Percentiles rank a stretch among this genome's conserved stretches.
Conservation (phyloP, 2,113 vertebrate genomes). For the Pollimyrus isidori region DNA sequence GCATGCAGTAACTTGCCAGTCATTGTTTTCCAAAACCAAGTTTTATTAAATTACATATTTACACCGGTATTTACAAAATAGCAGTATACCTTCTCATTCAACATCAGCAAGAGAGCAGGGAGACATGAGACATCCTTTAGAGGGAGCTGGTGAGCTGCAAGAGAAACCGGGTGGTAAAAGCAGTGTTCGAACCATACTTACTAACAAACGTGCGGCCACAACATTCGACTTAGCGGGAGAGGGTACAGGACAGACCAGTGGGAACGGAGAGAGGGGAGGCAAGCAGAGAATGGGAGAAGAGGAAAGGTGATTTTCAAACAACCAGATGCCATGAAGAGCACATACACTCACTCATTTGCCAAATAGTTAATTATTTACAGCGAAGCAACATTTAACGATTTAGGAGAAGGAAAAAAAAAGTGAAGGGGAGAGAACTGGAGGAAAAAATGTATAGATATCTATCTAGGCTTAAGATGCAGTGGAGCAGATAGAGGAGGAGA, state of each 20-base stretch:
- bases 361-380: not conserved
- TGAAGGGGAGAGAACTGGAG: not conserved
- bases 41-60: conserved; percentile 24
- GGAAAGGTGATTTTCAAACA: not conserved
- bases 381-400: not conserved
- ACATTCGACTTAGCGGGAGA: conserved; percentile 24
- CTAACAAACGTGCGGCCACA: conserved; percentile 42
- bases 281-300: conserved; percentile 25
- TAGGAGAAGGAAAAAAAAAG: not conserved
- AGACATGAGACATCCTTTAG: conserved; percentile 35
- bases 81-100: conserved; percentile 45
- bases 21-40: conserved; percentile 43
- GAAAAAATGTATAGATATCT: not conserved
- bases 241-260: not conserved
- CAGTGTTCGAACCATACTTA: conserved; percentile 52
- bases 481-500: not conserved
- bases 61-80: conserved; percentile 54
- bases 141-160: conserved; percentile 49
- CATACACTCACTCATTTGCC: not conserved
- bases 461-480: not conserved
- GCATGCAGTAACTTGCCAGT: conserved; percentile 12
- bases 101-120: conserved; percentile 28
- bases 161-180: conserved; percentile 46
- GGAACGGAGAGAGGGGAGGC: conserved; percentile 8
- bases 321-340: not conserved